Evolutionary conservation across 2,888 invertebrate genomes (phyloP).

Genomic region (Drosophila planitibia): DNA sequence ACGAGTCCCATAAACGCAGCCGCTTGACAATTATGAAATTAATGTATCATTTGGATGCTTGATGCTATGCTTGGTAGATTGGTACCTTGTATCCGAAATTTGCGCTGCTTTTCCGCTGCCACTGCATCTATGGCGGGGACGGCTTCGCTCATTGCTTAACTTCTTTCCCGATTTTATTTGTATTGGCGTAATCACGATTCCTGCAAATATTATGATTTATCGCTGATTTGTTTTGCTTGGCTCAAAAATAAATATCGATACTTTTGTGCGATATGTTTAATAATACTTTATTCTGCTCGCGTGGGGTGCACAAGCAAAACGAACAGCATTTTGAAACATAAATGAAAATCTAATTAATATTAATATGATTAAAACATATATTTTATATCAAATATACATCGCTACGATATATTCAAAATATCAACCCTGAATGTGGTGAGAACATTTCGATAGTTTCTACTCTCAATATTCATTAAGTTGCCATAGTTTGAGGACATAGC

Average conservation of each 20-base stretch:
- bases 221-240: not conserved
- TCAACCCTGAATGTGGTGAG: not conserved
- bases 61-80: not conserved
- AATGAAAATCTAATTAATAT: not conserved
- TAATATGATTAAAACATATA: no score
- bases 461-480: not conserved
- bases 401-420: not conserved
- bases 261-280: not conserved
- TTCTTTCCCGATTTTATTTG: conserved; percentile 1
- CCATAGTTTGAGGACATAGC: not conserved
- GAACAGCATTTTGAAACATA: not conserved
- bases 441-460: no score
- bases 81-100: conserved; percentile 71
- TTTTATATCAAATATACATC: not conserved
- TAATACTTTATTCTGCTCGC: not conserved
- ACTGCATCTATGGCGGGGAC: conserved; percentile 51
- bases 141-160: conserved; percentile 44
- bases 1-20: conserved; percentile 84
- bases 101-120: conserved; percentile 67
- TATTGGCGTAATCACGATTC: conserved; percentile 57
- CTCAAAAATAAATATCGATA: not conserved
- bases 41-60: not conserved
- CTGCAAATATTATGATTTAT: conserved; percentile 1
- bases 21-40: conserved; percentile 57
- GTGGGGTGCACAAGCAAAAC: not conserved